Evolutionary conservation across 1,140 invertebrate species (phyloP), one percentile per base, ranked within the genome.

Genomic region (Aleiodes sp.): DNA sequence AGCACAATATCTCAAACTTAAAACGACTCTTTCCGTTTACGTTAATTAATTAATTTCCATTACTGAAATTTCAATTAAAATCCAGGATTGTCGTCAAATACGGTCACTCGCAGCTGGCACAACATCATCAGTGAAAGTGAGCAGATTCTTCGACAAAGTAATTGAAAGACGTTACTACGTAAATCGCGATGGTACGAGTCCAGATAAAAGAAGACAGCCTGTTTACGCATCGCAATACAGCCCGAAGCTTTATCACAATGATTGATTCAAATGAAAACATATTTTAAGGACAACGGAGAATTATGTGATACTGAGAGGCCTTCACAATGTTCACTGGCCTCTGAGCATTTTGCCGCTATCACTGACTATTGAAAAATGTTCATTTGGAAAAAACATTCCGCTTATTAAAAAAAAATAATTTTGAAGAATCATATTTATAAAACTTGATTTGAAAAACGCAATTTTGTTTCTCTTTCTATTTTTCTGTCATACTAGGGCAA

Each of bases 101-200:
- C 92, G 93, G 81, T 94, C 94, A 72, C 84, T 98, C 70, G 94
- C 95, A n/a, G 94, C 96, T 12, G 96, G 96, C 2, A 94, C 94
- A 1, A 95, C 94, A 70, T 96, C 96, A 80, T 91, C 96, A 41
- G 95, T 98, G 0, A 98, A 97, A 87, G 82, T 98, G 19, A 93
- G 92, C 12, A 89, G 95, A 80, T 99, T 98, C 88, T 97, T 98
- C 85, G 97, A 99, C 84, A 96, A 96, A 89, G 96, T 95, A 6
- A 94, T 94, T 70, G 92, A 94, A 82, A 88, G 90, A 70, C 87
- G 91, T 59, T 91, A 90, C 75, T 89, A 92, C 72, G 86, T 75
- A 0, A 70, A 86, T 4, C 84, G 87, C 33, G 87, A 87, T 59
- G 76, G 74, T 28, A 78, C 86, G 4, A 88, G 87, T 68, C 87